A percentile compares a stretch with the other conserved stretches of the same genome.
These are phyloP conservation scores for Paracentrotus lividus DNA, from an alignment of 53 echinoderm and acorn worm species.

Conservation along the genomic window DNA sequence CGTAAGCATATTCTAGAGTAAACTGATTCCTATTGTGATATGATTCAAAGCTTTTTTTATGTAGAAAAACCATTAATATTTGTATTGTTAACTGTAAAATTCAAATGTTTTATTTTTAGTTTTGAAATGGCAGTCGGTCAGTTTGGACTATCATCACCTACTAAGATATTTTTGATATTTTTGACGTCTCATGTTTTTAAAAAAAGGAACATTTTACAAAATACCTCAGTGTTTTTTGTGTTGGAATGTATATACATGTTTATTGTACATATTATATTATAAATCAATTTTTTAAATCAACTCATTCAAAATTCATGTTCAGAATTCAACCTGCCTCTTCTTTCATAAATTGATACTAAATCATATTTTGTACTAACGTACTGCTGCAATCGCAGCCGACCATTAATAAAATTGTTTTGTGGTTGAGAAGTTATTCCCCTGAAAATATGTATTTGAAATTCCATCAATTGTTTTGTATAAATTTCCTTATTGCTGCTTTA, in stretches of 20 bases:
- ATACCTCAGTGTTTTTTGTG: slow-evolving; percentile 35
- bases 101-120: too few relatives aligned
- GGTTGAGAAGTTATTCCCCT: not conserved
- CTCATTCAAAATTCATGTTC: not conserved
- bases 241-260: not conserved
- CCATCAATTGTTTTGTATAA: not conserved
- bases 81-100: not conserved
- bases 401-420: not conserved
- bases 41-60: not conserved
- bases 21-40: not conserved
- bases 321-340: not conserved
- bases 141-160: too few relatives aligned
- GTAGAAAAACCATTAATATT: not conserved
- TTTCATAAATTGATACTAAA: not conserved
- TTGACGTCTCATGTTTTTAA: too few relatives aligned
- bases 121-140: too few relatives aligned
- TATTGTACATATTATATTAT: too few relatives aligned
- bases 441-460: not conserved
- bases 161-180: too few relatives aligned
- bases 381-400: not conserved
- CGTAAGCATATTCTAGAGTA: not conserved
- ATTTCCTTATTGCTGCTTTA: not conserved
- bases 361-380: not conserved
- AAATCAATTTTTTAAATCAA: not conserved
- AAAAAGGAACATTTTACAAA: too few relatives aligned